Conservation (phyloP, 2,113 vertebrate species). For the Mustela lutreola region DNA sequence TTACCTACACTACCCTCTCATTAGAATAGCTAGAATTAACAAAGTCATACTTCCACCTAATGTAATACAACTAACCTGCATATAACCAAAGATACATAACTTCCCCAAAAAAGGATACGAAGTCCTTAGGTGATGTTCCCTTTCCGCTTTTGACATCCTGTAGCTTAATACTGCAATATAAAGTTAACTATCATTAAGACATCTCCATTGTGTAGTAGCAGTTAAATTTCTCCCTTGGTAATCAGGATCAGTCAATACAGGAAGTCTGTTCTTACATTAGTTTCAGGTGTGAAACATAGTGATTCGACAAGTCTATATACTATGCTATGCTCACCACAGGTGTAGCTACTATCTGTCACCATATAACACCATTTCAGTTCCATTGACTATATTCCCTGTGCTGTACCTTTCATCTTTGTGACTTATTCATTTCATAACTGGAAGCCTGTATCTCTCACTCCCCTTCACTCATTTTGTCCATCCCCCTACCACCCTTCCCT, state of each 20-base stretch:
- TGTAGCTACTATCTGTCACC: background rate
- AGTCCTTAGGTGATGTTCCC: background rate
- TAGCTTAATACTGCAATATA: constrained; percentile 24
- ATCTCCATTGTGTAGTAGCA: background rate
- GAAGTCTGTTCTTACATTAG: background rate
- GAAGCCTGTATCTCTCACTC: background rate
- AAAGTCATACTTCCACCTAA: constrained; percentile 34
- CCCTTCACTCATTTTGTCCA: background rate
- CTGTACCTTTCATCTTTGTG: background rate
- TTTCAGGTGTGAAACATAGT: background rate
- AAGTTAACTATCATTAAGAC: background rate
- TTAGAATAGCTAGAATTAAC: background rate
- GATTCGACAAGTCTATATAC: background rate
- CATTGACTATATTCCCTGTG: background rate
- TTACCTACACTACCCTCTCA: background rate
- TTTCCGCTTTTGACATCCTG: background rate
- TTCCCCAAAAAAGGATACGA: background rate
- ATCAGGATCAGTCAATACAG: background rate
- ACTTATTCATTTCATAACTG: background rate
- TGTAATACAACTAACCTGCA: background rate
- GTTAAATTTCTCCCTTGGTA: background rate
- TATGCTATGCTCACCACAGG: background rate
- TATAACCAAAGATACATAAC: background rate
- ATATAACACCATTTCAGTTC: background rate
- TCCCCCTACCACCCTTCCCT: background rate